Conservation (phyloP, 2,888 invertebrate genomes). For the Plutella xylostella region DNA sequence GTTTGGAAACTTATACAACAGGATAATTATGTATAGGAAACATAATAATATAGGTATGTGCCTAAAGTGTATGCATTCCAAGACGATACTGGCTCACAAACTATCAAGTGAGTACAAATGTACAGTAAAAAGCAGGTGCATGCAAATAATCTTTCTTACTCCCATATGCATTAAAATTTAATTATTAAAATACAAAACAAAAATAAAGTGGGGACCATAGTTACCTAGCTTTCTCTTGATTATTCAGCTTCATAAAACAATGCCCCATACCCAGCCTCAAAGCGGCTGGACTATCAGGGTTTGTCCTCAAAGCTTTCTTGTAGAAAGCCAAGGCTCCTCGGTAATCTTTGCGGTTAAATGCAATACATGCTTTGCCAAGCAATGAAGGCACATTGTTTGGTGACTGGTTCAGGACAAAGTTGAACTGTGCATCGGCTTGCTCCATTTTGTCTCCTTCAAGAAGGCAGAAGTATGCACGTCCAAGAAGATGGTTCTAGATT, state of each 20-base stretch:
- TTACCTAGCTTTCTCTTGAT: constrained; percentile 93
- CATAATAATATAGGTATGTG: too few relatives aligned
- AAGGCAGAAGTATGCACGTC: constrained; percentile 97
- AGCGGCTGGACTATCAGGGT: constrained; percentile 97
- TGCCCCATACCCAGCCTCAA: constrained; percentile 98
- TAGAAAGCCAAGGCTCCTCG: constrained; percentile 96
- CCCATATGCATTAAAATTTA: too few relatives aligned
- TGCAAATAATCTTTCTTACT: too few relatives aligned
- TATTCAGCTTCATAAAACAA: constrained; percentile 96
- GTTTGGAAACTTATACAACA: too few relatives aligned
- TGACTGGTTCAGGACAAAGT: constrained; percentile 96
- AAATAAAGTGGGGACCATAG: constrained; percentile 9
- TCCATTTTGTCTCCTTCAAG: constrained; percentile 99
- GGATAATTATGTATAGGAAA: too few relatives aligned
- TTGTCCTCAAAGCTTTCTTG: constrained; percentile 95
- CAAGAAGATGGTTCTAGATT: constrained; percentile 97
- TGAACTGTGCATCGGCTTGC: constrained; percentile 99
- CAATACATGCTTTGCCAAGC: constrained; percentile 98
- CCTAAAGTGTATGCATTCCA: too few relatives aligned
- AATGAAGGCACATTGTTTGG: constrained; percentile 97
- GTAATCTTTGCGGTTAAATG: constrained; percentile 97
- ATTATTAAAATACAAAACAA: background rate
- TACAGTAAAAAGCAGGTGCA: too few relatives aligned
- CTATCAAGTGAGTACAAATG: too few relatives aligned
- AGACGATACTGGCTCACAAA: too few relatives aligned